Evolutionary conservation across 2,888 invertebrate genomes (phyloP).

Genomic region (Nephrotoma appendiculata): DNA sequence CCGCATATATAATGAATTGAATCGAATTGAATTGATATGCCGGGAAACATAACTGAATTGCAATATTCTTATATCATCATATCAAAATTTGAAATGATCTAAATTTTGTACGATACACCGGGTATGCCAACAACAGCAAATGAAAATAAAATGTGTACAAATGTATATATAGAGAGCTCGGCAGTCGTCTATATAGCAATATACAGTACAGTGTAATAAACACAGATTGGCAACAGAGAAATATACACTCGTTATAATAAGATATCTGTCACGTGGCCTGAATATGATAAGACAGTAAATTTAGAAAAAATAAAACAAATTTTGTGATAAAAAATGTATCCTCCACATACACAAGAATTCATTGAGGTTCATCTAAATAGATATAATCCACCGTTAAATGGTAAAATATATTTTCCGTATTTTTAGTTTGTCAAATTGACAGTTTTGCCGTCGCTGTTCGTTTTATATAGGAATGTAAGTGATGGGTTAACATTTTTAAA

Average conservation of each 20-base stretch:
- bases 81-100: not conserved
- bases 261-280: not conserved
- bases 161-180: too few relatives aligned
- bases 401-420: not conserved
- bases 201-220: not conserved
- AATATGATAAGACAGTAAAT: not conserved
- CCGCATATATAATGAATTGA: not conserved
- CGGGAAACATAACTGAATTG: not conserved
- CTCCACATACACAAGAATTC: not conserved
- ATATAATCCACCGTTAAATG: not conserved
- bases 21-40: not conserved
- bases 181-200: too few relatives aligned
- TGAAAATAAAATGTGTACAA: not conserved
- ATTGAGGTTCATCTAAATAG: not conserved
- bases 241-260: not conserved
- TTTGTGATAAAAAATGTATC: not conserved
- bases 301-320: not conserved
- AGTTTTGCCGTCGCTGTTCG: not conserved
- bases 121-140: not conserved
- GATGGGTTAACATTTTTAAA: not conserved
- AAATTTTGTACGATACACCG: not conserved
- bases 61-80: not conserved
- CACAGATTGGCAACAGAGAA: not conserved
- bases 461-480: not conserved
- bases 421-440: not conserved